Evolutionary conservation across 2,113 vertebrate genomes (phyloP), one percentile per base, ranked within the genome.

Genomic region (Chrysemys picta): DNA sequence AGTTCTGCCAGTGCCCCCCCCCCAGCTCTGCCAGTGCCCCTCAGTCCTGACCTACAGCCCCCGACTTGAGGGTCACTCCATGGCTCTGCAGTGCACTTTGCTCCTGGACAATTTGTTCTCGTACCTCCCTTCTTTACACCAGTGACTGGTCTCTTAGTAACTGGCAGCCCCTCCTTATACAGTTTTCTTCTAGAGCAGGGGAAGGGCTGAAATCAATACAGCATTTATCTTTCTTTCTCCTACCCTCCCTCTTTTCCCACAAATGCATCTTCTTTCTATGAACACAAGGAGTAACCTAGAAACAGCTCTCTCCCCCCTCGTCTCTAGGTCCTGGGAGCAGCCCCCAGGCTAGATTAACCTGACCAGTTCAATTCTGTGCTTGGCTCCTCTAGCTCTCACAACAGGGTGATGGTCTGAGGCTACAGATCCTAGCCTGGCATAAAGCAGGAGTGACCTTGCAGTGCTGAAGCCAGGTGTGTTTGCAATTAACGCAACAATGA

Each of bases 381-480:
- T 49, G 79, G 29, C 79, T 80, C 29, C 17, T 5, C 49, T 80
- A 10, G 16, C 49, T n/a, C 31, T 22, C n/a, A 17, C 22, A 42
- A 35, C 53, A 42, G 53, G 29, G 24, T 47, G 22, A 76, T 47
- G 42, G 1, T 76, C 75, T 76, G 75, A 76, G 24, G 75, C 24
- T 76, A 11, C 42, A 47, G 42, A 45, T 45, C 12, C 42, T 0
- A 3, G 69, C 21, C 42, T 0, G 2, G 57, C 1, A 0, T 4
- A 52, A 76, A 16, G 86, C 53, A 9, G 79, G 42, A 57, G 17
- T 75, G 87, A 91, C 95, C 93, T 96, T 95, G 91, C 88, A 1
- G 0, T 1, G 56, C 53, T 0, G 0, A 42, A 89, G 83, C 59
- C 82, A 49, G 82, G n/a, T 13, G 75, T 6, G 12, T 50, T 27